Evolutionary conservation across 1,140 invertebrate genomes (phyloP).

Genomic region (Drosophila pseudoananassae): DNA sequence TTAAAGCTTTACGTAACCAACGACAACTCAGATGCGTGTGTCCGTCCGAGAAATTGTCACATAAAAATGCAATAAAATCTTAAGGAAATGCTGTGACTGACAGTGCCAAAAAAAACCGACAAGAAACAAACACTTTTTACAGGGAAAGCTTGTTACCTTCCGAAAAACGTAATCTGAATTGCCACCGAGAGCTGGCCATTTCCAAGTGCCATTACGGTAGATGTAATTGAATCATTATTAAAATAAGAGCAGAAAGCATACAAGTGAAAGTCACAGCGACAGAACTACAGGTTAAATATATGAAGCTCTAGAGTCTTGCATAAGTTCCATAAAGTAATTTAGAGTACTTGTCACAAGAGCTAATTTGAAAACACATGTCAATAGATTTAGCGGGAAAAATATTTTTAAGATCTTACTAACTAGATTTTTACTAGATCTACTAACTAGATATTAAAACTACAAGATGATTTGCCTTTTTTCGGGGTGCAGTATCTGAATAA

Average conservation of each 20-base stretch:
- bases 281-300: slow-evolving; percentile 16
- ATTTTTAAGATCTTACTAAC: too few relatives aligned
- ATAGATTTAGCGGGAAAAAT: background rate
- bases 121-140: slow-evolving; percentile 4
- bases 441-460: background rate
- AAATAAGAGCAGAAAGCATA: slow-evolving; percentile 29
- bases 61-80: slow-evolving; percentile 81
- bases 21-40: slow-evolving; percentile 25
- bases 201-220: slow-evolving; percentile 71
- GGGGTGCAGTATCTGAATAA: background rate
- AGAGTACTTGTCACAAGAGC: background rate
- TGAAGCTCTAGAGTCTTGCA: slow-evolving; percentile 12
- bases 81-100: slow-evolving; percentile 56
- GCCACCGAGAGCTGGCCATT: slow-evolving; percentile 45
- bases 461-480: background rate
- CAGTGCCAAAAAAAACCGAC: slow-evolving; percentile 17
- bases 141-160: slow-evolving; percentile 77
- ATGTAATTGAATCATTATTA: slow-evolving; percentile 72
- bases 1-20: slow-evolving; percentile 52
- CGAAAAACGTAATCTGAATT: slow-evolving; percentile 62
- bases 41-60: slow-evolving; percentile 65
- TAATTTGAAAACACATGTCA: background rate
- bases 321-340: slow-evolving; percentile 6
- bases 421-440: too few relatives aligned
- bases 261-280: slow-evolving; percentile 53